phyloP scores from a whole-genome alignment of 2,797 vertebrate genomes.

The Macrochelys suwanniensis region DNA sequence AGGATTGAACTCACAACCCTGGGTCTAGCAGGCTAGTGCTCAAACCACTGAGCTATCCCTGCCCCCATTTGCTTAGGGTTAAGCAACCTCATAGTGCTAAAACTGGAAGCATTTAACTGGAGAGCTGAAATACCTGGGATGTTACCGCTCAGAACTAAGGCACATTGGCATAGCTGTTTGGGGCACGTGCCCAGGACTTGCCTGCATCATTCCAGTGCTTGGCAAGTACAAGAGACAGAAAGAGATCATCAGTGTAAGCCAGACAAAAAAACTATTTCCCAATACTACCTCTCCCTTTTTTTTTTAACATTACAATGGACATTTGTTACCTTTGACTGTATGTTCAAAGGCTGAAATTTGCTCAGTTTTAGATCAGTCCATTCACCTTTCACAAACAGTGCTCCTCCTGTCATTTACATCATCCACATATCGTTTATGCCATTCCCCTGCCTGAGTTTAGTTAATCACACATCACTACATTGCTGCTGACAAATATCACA shows the following conservation, averaged over 20 bases:
- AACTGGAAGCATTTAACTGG: not conserved
- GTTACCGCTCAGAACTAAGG: not conserved
- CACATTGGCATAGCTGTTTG: not conserved
- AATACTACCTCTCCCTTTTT: not conserved
- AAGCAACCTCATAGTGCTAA: not conserved
- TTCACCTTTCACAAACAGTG: not conserved
- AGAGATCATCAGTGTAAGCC: not conserved
- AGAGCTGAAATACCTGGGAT: not conserved
- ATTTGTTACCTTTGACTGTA: not conserved
- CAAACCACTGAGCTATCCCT: no score
- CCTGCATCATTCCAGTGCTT: not conserved
- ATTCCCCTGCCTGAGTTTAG: not conserved
- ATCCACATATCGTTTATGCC: not conserved
- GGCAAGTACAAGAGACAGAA: not conserved
- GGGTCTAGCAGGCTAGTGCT: no score
- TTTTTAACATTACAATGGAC: not conserved
- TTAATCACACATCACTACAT: not conserved
- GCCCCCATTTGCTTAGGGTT: not conserved
- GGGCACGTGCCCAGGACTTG: not conserved
- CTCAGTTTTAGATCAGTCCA: not conserved
- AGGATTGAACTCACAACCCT: no score
- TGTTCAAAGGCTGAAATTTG: not conserved
- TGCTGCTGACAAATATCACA: not conserved
- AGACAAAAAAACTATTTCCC: not conserved
- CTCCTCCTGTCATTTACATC: not conserved